These are phyloP conservation scores for Ferrisia virgata DNA, from an alignment of 2,888 invertebrate genomes.

Conservation along the genomic window DNA sequence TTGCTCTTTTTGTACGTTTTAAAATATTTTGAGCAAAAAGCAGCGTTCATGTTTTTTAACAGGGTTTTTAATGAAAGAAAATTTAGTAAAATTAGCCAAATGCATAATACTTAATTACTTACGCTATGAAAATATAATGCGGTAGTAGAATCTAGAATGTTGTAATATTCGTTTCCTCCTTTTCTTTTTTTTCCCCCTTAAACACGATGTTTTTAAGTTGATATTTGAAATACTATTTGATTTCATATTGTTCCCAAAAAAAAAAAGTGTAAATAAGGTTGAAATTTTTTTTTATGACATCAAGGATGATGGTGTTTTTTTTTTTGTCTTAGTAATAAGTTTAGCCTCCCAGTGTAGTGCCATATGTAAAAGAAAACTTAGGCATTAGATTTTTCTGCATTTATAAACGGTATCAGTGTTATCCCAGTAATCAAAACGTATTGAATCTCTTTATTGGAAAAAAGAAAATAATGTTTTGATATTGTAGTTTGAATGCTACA, in stretches of 20 bases:
- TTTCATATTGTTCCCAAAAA: neutral
- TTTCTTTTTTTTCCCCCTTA: neutral
- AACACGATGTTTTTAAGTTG: neutral
- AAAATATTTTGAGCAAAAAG: neutral
- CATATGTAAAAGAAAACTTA: neutral
- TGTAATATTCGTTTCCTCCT: too few species aligned
- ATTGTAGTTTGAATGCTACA: too few species aligned
- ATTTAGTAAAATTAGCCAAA: neutral
- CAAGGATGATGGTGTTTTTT: neutral
- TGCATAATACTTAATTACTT: neutral
- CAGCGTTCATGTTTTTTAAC: slow-evolving; percentile 9
- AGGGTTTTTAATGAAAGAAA: neutral
- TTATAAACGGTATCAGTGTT: neutral
- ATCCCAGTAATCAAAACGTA: neutral
- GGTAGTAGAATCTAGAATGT: too few species aligned
- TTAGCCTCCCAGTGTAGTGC: neutral
- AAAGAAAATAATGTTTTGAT: neutral
- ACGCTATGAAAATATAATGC: neutral
- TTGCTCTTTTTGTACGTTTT: slow-evolving; percentile 13
- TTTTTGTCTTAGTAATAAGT: neutral
- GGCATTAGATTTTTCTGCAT: neutral
- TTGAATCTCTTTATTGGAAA: neutral
- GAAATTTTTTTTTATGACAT: neutral
- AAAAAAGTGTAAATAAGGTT: neutral
- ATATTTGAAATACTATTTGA: neutral